phyloP scores from a whole-genome alignment of 2,797 vertebrate species.

The Botia almorhae region DNA sequence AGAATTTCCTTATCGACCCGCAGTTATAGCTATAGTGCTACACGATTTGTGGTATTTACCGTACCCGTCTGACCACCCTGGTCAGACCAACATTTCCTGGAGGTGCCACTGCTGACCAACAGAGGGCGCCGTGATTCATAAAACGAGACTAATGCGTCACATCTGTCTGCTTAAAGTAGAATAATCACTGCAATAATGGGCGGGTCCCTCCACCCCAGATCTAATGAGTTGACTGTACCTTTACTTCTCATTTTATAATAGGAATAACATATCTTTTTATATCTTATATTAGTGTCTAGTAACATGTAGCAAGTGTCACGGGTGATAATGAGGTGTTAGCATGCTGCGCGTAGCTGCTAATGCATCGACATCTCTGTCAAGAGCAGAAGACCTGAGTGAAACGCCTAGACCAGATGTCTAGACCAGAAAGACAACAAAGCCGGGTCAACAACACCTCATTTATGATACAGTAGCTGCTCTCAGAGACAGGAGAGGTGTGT shows the following conservation, averaged over 20 bases:
- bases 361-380: no score
- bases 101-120: constrained; percentile 66
- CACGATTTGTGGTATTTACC: not conserved
- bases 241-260: no score
- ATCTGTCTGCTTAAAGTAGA: not conserved
- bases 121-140: constrained; percentile 69
- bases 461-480: constrained; percentile 63
- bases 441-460: constrained; percentile 65
- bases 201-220: no score
- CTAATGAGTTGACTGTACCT: no score
- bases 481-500: constrained; percentile 43
- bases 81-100: constrained; percentile 9
- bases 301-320: no score
- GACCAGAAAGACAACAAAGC: constrained; percentile 53
- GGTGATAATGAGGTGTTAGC: no score
- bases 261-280: no score
- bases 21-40: not conserved
- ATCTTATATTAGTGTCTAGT: no score
- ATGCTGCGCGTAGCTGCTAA: no score
- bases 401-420: constrained; percentile 45
- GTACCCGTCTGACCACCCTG: not conserved
- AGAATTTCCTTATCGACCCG: not conserved
- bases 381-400: no score
- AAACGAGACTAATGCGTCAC: not conserved
- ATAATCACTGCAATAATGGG: no score